phyloP scores from a whole-genome alignment of 35 echinoderm and acorn worm species.

The Ophiothrix spiculata region DNA sequence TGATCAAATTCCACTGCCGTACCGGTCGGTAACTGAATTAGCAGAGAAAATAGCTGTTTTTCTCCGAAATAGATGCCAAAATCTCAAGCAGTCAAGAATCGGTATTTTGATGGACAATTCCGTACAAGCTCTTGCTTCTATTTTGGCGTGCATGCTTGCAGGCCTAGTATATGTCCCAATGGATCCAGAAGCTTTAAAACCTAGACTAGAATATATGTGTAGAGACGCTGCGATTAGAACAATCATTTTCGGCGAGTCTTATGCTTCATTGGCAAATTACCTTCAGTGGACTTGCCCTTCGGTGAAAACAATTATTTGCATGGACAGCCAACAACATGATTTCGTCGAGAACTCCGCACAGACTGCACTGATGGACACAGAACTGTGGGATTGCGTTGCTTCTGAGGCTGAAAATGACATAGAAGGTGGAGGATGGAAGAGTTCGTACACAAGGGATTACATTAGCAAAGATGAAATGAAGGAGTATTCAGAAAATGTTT shows the following conservation, averaged over 20 bases:
- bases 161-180: constrained; percentile 16
- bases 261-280: neutral
- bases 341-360: neutral
- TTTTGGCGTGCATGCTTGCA: constrained; percentile 13
- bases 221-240: neutral
- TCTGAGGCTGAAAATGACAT: constrained; percentile 15
- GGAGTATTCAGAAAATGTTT: constrained; percentile 15
- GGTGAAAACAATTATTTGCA: constrained; percentile 16
- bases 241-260: neutral
- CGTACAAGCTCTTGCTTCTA: neutral
- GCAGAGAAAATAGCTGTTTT: neutral
- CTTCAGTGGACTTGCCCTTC: neutral
- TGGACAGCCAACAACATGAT: neutral
- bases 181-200: neutral
- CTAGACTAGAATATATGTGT: constrained; percentile 28
- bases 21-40: neutral
- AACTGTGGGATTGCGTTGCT: constrained; percentile 13
- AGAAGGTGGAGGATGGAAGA: constrained; percentile 27
- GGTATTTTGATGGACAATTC: neutral
- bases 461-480: constrained; percentile 14
- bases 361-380: neutral
- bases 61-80: neutral
- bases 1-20: neutral
- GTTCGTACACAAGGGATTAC: constrained; percentile 19
- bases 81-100: neutral